Evolutionary conservation across 2,888 invertebrate species (phyloP), one percentile per base, ranked within the genome.

Genomic region (Cryptus armator): DNA sequence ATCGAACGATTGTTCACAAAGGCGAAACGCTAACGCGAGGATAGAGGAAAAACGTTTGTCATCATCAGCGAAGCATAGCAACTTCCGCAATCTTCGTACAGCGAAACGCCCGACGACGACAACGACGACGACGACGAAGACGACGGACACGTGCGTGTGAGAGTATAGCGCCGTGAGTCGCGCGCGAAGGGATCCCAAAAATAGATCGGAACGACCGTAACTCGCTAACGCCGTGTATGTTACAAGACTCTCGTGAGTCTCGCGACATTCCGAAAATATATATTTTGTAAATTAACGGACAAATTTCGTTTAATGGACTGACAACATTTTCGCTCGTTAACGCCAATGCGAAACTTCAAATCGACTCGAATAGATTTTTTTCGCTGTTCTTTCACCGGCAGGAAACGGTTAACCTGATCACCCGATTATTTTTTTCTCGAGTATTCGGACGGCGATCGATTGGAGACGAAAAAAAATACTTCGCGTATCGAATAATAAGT

Each of bases 61-160:
- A 64, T 64, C 29, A 70, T 70, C 51, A 51, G 10, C 51, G 12
- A 59, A 44, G 48, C 44, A 59, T 19, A 78, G 74, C 37, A 10
- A 84, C 84, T 84, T 84, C 84, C 84, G 84, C 84, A 84, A 74
- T 81, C 77, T 78, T 81, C n/a, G 68, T 53, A 46, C 53, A 71
- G 29, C 70, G 70, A 29, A 68, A 71, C 43, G 77, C 19, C 53
- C 64, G 77, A 68, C 24, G 24, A 24, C 24, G 24, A 24, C 24
- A 2, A 24, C 24, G 24, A 24, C 46, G 66, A 53, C 59, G 66
- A 72, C 64, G 56, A 70, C 59, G 81, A 84, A 16, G 51, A 48
- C 14, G 59, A 43, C 32, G 53, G 24, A 24, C 44, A 64, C 74
- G 62, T 32, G 48, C 48, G 64, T 51, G 74, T 32, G 24, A 46